These are phyloP conservation scores for Murina feae DNA, from an alignment of 2,113 vertebrate genomes.

Conservation along the genomic window DNA sequence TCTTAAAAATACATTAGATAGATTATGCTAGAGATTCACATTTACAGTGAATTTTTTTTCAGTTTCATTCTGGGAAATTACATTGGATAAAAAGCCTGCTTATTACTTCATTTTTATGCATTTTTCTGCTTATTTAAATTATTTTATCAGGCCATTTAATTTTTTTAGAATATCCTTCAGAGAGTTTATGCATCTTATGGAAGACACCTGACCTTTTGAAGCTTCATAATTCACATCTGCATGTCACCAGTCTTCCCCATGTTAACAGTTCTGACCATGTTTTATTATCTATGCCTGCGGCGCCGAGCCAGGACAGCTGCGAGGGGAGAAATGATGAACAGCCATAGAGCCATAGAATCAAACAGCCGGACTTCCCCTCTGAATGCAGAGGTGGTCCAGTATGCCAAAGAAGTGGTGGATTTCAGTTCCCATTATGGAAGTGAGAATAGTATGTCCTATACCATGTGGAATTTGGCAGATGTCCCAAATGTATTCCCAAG, in stretches of 20 bases:
- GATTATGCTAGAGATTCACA: constrained; percentile 9
- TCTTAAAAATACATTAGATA: constrained; percentile 27
- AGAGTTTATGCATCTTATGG: constrained; percentile 74
- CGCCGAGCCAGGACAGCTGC: constrained; percentile 95
- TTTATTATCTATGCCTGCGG: constrained; percentile 99
- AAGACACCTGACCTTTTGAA: constrained; percentile 77
- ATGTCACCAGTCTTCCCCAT: constrained; percentile 92
- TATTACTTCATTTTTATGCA: constrained; percentile 36
- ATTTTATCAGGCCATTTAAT: constrained; percentile 73
- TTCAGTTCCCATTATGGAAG: constrained; percentile 99
- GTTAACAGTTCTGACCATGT: constrained; percentile 99
- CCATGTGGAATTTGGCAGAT: constrained; percentile 98
- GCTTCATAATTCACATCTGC: constrained; percentile 72
- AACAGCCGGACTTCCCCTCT: constrained; percentile 89
- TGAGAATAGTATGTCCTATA: constrained; percentile 99
- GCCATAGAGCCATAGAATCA: constrained; percentile 91
- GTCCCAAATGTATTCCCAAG: constrained; percentile 96
- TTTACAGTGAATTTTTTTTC: constrained; percentile 26
- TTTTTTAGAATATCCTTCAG: constrained; percentile 74
- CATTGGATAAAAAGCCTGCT: constrained; percentile 13
- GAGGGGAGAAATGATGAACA: constrained; percentile 92
- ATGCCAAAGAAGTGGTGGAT: constrained; percentile 97
- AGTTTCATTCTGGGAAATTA: constrained; percentile 27
- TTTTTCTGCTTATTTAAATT: constrained; percentile 61
- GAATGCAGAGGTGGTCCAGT: constrained; percentile 93